phyloP scores from a whole-genome alignment of 2,888 invertebrate species.

The Heliconius ethilla region DNA sequence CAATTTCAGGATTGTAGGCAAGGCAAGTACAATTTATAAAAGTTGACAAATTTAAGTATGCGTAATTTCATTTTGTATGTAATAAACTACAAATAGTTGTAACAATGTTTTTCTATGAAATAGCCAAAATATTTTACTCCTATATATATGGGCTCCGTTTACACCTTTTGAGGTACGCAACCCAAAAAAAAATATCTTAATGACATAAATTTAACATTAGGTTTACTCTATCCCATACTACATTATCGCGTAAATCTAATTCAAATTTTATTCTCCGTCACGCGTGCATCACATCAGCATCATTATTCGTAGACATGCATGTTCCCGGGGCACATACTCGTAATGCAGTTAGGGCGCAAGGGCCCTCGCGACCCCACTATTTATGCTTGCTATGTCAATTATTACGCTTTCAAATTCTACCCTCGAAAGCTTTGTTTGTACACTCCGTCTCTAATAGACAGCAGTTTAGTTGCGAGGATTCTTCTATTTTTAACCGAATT shows the following conservation, averaged over 20 bases:
- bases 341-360: slow-evolving; percentile 37
- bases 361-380: slow-evolving; percentile 28
- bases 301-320: slow-evolving; percentile 74
- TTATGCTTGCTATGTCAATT: slow-evolving; percentile 42
- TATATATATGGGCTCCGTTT: too few species aligned
- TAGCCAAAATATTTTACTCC: too few species aligned
- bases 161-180: too few species aligned
- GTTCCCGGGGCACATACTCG: slow-evolving; percentile 36
- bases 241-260: slow-evolving; percentile 44
- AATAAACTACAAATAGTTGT: too few species aligned
- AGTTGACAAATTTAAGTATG: not conserved
- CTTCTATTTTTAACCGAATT: not conserved
- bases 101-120: too few species aligned
- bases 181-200: not conserved
- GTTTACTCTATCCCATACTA: not conserved
- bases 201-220: not conserved
- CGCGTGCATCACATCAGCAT: slow-evolving; percentile 60
- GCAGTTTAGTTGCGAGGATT: not conserved
- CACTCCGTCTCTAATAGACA: slow-evolving; percentile 10
- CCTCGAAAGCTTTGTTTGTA: slow-evolving; percentile 32
- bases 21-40: not conserved
- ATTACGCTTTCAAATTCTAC: slow-evolving; percentile 27
- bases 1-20: not conserved
- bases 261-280: slow-evolving; percentile 68
- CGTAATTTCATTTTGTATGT: too few species aligned